A percentile compares a stretch with the other conserved stretches of the same genome.
Evolutionary conservation across 2,797 vertebrate genomes (phyloP).

Genomic region (Toxotes lorentzi): DNA sequence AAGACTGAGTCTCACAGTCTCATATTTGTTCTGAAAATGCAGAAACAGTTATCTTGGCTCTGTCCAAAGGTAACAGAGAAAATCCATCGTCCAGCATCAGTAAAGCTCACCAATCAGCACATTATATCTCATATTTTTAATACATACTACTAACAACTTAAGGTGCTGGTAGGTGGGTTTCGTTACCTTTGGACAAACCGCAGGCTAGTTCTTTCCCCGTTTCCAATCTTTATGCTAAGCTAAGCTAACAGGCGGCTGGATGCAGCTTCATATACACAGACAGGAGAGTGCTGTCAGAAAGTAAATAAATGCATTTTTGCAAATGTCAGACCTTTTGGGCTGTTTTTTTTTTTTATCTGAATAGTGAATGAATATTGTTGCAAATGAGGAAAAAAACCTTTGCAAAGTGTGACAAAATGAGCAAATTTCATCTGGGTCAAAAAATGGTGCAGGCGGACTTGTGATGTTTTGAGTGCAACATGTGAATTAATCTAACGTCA

Average conservation of each 20-base stretch:
- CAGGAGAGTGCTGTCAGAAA: background rate
- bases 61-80: background rate
- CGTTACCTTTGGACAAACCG: too few species aligned
- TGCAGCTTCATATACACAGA: background rate
- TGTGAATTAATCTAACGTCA: constrained; percentile 59
- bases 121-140: background rate
- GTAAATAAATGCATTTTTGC: background rate
- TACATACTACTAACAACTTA: background rate
- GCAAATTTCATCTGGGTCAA: constrained; percentile 27
- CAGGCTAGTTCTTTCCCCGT: background rate
- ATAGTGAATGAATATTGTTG: too few species aligned
- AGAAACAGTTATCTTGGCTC: background rate
- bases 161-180: background rate
- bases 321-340: background rate
- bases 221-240: background rate
- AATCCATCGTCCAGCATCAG: background rate
- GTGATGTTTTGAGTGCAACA: constrained; percentile 35
- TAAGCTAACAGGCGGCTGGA: background rate
- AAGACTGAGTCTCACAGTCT: background rate
- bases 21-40: background rate
- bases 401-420: background rate
- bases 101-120: background rate
- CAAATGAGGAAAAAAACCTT: background rate
- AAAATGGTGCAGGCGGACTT: background rate
- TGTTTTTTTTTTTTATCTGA: constrained; percentile 15